Evolutionary conservation across 2,113 vertebrate species (phyloP).

Genomic region (Halcyon malimbica): DNA sequence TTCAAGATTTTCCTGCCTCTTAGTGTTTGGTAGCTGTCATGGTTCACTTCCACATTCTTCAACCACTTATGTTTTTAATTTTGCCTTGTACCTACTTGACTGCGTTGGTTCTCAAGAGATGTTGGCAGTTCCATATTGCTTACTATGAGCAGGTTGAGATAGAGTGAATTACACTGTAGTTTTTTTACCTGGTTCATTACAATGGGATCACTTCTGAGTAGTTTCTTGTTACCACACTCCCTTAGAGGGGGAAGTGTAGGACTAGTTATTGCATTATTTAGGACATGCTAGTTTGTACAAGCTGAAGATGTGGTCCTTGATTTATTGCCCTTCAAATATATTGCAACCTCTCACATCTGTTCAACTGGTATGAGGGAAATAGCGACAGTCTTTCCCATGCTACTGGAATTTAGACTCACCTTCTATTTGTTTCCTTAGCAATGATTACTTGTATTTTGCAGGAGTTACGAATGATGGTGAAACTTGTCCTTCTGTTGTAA

Average conservation of each 20-base stretch:
- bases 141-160: neutral
- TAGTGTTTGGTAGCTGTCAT: neutral
- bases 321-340: neutral
- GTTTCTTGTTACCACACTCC: neutral
- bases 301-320: neutral
- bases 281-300: neutral
- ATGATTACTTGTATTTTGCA: neutral
- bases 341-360: neutral
- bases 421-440: neutral
- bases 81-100: neutral
- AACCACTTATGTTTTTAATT: neutral
- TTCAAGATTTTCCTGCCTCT: neutral
- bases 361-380: neutral
- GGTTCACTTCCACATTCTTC: neutral
- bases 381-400: neutral
- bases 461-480: neutral
- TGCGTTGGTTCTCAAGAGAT: neutral
- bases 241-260: neutral
- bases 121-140: neutral
- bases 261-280: neutral
- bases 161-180: neutral
- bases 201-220: neutral
- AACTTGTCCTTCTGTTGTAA: neutral
- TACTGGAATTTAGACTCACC: neutral
- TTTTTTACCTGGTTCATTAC: neutral